These are phyloP conservation scores for Volucella zonaria DNA, from an alignment of 2,888 invertebrate genomes.

Conservation along the genomic window DNA sequence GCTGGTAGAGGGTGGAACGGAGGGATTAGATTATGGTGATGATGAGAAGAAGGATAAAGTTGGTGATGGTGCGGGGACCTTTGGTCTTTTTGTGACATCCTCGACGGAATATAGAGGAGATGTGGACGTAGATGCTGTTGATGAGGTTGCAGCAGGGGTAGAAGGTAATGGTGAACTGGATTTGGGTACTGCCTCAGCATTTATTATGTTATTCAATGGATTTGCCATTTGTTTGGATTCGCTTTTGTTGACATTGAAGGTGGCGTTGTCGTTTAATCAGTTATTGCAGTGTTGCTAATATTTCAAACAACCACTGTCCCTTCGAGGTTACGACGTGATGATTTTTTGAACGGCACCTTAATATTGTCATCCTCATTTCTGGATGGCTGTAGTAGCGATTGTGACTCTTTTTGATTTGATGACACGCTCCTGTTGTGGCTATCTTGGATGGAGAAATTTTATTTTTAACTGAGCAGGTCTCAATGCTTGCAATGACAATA, in stretches of 20 bases:
- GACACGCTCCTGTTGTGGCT: slow-evolving; percentile 27
- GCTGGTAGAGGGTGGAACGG: slow-evolving; percentile 38
- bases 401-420: slow-evolving; percentile 65
- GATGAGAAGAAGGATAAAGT: slow-evolving; percentile 59
- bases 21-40: slow-evolving; percentile 25
- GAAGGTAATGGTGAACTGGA: slow-evolving; percentile 60
- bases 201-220: slow-evolving; percentile 57
- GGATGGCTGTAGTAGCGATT: slow-evolving; percentile 14
- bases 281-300: slow-evolving; percentile 24
- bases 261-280: slow-evolving; percentile 16
- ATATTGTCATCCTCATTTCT: slow-evolving; percentile 75
- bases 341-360: slow-evolving; percentile 78
- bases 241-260: slow-evolving; percentile 38
- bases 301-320: slow-evolving; percentile 75
- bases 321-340: slow-evolving; percentile 77
- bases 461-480: slow-evolving; percentile 56
- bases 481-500: slow-evolving; percentile 75
- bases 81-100: slow-evolving; percentile 54
- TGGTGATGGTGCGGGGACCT: slow-evolving; percentile 59
- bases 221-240: slow-evolving; percentile 68
- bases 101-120: slow-evolving; percentile 73
- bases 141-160: slow-evolving; percentile 47
- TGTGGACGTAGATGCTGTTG: slow-evolving; percentile 62
- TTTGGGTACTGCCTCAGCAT: slow-evolving; percentile 56
- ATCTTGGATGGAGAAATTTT: slow-evolving; percentile 47